Evolutionary conservation across 2,113 vertebrate species (phyloP).

Genomic region (Nettapus auritus): DNA sequence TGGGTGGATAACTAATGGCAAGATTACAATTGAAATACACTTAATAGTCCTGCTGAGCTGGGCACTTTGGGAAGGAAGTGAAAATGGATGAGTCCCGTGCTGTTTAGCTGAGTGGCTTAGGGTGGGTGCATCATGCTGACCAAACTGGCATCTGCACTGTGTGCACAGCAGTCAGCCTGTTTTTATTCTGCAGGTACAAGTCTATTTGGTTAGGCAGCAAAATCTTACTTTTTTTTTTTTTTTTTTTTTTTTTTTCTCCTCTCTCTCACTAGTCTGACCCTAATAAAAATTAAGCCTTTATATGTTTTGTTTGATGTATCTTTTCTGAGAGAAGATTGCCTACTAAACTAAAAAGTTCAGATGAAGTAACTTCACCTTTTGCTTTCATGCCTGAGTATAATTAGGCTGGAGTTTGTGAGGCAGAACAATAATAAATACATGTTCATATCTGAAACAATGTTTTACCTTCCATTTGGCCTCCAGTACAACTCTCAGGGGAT

Average conservation of each 20-base stretch:
- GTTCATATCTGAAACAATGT: not conserved
- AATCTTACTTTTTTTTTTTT: not conserved
- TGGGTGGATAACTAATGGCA: fast-evolving
- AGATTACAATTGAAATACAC: not conserved
- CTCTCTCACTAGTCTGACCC: not conserved
- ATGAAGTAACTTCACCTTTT: not conserved
- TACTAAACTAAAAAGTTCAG: conserved; percentile 1
- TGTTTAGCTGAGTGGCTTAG: not conserved
- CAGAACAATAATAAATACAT: not conserved
- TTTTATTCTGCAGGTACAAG: not conserved
- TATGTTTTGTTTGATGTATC: not conserved
- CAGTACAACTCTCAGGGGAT: not conserved
- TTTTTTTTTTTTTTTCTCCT: not conserved
- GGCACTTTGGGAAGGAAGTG: not conserved
- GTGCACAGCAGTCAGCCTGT: not conserved
- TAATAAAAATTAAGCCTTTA: not conserved
- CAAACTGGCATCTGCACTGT: not conserved
- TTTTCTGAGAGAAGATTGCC: not conserved
- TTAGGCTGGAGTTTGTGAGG: not conserved
- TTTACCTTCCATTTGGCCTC: not conserved
- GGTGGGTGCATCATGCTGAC: not conserved
- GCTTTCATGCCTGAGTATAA: not conserved
- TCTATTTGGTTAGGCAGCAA: not conserved
- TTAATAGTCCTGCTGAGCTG: not conserved
- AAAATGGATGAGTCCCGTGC: conserved; percentile 3